Conservation (phyloP, 1,140 invertebrate genomes). For the Yoshiicerus persimilis region DNA sequence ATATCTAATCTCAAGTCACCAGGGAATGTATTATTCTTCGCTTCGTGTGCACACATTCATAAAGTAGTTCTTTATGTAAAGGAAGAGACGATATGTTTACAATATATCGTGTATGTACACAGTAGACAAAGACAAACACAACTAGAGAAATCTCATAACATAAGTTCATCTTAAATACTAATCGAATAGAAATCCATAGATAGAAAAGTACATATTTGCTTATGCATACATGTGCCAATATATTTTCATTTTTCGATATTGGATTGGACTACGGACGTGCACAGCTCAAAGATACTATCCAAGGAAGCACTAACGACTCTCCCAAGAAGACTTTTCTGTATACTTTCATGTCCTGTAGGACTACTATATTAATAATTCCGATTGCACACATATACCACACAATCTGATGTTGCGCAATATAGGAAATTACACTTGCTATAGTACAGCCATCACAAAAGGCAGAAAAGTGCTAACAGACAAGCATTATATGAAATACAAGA, state of each 20-base stretch:
- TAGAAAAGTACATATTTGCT: background rate
- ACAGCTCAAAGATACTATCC: background rate
- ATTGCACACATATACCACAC: background rate
- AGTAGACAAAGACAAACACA: background rate
- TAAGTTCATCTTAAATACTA: constrained; percentile 1
- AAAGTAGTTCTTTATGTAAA: background rate
- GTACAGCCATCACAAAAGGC: background rate
- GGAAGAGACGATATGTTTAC: background rate
- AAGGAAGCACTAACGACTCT: background rate
- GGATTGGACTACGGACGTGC: background rate
- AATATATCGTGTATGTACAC: background rate
- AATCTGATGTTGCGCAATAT: background rate
- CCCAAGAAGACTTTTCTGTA: background rate
- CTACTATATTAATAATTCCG: background rate
- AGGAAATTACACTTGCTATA: background rate
- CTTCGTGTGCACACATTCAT: background rate
- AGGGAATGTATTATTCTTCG: background rate
- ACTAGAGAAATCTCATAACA: background rate
- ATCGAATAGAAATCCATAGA: background rate
- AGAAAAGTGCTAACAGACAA: background rate
- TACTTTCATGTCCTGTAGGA: background rate
- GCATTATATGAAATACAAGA: background rate
- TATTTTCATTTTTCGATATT: constrained; percentile 7
- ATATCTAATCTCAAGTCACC: background rate
- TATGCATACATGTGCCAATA: background rate